Evolutionary conservation across 2,888 invertebrate genomes (phyloP), one percentile per base, ranked within the genome.

Genomic region (Drosophila anomalipes): DNA sequence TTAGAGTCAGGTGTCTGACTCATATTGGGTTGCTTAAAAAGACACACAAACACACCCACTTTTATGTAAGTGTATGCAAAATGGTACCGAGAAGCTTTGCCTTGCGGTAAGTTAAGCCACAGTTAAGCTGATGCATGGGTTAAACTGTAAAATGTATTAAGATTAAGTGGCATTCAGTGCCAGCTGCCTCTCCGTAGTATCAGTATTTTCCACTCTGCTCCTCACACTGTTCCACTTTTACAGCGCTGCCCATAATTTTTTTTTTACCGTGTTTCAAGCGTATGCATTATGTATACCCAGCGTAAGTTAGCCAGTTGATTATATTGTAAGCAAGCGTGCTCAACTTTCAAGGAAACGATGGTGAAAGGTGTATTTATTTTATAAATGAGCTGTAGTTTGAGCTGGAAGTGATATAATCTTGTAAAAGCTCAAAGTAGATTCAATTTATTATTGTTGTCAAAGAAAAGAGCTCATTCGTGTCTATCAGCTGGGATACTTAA

Each of bases 101-200:
- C 69, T 61, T 81, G 79, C 70, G 77, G 80, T 74, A 82, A 81
- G 70, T 80, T 88, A 82, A 82, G 89, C 80, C 70, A 61, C 53
- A 83, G 85, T 86, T 89, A 89, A 86, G 89, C 89, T 81, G 82
- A 86, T 86, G 82, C 89, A 86, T 84, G 89, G 86, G 84, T 88
- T 86, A 86, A 86, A 86, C 89, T 83, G 89, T 83, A 78, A 86
- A 83, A 88, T 78, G 86, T 89, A 88, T 88, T 86, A 86, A 86
- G 86, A 86, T 86, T 86, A 86, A 86, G 86, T 86, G 89, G 78
- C 82, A 69, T 62, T 87, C 79, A 81, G 74, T 69, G 61, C 76
- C 77, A 66, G 72, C 72, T 79, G 62, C 67, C 64, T 49, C 49
- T n/a, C 64, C 12, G 32, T 49, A 66, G 62, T 76, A 70, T 79